These are phyloP conservation scores for Graptemys geographica DNA, from an alignment of 2,797 vertebrate species.

Conservation along the genomic window DNA sequence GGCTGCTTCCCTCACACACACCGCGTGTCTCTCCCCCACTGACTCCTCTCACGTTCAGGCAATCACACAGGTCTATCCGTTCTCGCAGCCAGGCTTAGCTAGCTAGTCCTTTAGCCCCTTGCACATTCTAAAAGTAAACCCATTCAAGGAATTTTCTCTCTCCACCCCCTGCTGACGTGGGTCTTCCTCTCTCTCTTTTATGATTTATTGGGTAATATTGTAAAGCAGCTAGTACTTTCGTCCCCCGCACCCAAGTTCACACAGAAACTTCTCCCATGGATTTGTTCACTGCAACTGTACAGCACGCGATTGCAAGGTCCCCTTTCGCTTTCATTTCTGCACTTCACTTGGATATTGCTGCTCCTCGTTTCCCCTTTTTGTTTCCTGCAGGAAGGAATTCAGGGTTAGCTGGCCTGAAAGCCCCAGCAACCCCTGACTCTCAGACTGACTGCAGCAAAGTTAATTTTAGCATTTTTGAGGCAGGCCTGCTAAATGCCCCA, in stretches of 20 bases:
- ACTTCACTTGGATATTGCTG: neutral
- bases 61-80: too few relatives aligned
- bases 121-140: neutral
- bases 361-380: neutral
- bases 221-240: neutral
- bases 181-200: neutral
- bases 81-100: neutral
- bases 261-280: neutral
- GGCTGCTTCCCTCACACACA: too few relatives aligned
- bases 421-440: too few relatives aligned
- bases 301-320: neutral
- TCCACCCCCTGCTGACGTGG: neutral
- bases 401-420: too few relatives aligned
- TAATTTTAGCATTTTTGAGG: neutral
- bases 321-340: slow-evolving; percentile 6
- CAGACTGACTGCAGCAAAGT: neutral
- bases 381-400: neutral
- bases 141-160: too few relatives aligned
- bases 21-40: too few relatives aligned
- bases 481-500: neutral
- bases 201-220: neutral
- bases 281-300: too few relatives aligned
- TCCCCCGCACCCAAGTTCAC: neutral
- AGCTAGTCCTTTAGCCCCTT: neutral
- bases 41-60: too few relatives aligned